A percentile compares a stretch with the other conserved stretches of the same genome.
Evolutionary conservation across 2,888 invertebrate genomes (phyloP).

Genomic region (Caenorhabditis virilis): DNA sequence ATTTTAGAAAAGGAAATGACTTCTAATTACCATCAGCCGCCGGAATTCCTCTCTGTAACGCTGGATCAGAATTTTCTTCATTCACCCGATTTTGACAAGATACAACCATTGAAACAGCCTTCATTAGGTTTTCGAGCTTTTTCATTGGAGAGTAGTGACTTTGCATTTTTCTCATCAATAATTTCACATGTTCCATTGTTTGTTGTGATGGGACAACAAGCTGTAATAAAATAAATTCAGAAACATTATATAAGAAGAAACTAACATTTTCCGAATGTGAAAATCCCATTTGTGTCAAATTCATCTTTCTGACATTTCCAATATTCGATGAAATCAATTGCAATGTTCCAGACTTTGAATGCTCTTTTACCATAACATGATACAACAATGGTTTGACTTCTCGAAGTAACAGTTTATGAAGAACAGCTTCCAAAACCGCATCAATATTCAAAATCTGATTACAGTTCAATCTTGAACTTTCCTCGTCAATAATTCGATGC

Average conservation of each 20-base stretch:
- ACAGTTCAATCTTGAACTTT: conserved; percentile 81
- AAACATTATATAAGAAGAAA: not conserved
- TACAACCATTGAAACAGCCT: conserved; percentile 34
- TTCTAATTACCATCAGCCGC: conserved; percentile 41
- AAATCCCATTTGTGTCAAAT: conserved; percentile 71
- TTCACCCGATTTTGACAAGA: conserved; percentile 20
- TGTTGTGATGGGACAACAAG: conserved; percentile 24
- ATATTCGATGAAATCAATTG: conserved; percentile 70
- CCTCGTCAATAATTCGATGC: conserved; percentile 86
- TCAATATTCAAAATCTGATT: conserved; percentile 93
- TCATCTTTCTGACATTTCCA: conserved; percentile 70
- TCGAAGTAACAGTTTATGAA: conserved; percentile 85
- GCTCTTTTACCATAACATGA: conserved; percentile 61
- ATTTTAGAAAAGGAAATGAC: not conserved
- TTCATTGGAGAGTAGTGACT: conserved; percentile 89
- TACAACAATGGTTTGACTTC: conserved; percentile 65
- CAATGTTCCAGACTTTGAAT: conserved; percentile 70
- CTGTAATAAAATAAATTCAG: conserved; percentile 10
- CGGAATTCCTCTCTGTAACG: conserved; percentile 28
- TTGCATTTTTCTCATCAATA: conserved; percentile 81
- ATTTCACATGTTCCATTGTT: conserved; percentile 78
- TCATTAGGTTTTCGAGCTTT: conserved; percentile 82
- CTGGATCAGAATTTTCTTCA: conserved; percentile 31
- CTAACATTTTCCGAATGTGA: conserved; percentile 53
- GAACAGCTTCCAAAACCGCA: conserved; percentile 89